These are phyloP conservation scores for Sclerurus mexicanus DNA, from an alignment of 2,113 vertebrate genomes.

Conservation along the genomic window DNA sequence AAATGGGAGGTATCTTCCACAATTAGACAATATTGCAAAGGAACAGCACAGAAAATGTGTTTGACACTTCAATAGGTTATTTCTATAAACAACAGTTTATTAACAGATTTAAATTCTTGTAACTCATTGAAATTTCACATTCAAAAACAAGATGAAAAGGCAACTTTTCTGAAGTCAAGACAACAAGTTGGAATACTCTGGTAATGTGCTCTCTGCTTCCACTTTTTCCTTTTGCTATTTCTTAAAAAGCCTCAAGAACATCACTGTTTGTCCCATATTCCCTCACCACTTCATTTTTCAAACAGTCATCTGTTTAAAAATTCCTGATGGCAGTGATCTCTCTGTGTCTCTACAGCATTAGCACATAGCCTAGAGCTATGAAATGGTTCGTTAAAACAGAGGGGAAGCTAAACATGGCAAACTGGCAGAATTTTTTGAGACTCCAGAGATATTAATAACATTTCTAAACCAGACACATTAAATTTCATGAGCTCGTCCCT, in stretches of 20 bases:
- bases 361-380: conserved; percentile 1
- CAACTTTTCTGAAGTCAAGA: not conserved
- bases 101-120: not conserved
- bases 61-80: not conserved
- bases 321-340: not conserved
- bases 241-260: not conserved
- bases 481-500: not conserved
- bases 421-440: not conserved
- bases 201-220: not conserved
- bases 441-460: not conserved
- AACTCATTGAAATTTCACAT: not conserved
- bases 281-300: not conserved
- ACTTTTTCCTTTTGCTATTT: not conserved
- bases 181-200: not conserved
- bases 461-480: not conserved
- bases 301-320: conserved; percentile 15
- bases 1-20: not conserved
- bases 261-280: not conserved
- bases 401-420: not conserved
- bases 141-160: not conserved
- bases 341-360: not conserved
- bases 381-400: not conserved
- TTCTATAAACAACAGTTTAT: not conserved
- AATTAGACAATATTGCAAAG: not conserved
- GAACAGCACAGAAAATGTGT: not conserved